phyloP scores from a whole-genome alignment of 2,113 vertebrate genomes.

The Leucosticte australis region DNA sequence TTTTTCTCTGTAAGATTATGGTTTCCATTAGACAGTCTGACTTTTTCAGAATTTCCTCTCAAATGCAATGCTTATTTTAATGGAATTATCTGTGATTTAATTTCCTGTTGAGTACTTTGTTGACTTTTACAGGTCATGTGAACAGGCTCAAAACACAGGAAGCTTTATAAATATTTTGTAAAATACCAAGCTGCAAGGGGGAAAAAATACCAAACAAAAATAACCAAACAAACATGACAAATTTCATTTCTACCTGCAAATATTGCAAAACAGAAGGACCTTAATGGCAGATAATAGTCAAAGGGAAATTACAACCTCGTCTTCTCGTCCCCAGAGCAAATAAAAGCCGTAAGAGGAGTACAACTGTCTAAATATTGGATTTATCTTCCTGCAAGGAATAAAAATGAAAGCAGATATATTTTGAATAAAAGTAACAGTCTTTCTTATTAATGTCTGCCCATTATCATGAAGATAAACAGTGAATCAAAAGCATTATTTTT shows the following conservation, averaged over 20 bases:
- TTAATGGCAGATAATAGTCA: constrained; percentile 9
- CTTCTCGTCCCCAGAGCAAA: neutral
- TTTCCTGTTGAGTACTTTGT: neutral
- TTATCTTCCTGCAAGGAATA: neutral
- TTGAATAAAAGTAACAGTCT: neutral
- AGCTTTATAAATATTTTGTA: neutral
- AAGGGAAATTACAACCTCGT: neutral
- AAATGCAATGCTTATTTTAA: neutral
- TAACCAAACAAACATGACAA: neutral
- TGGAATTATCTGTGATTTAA: neutral
- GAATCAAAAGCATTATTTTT: neutral
- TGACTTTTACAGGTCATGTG: neutral
- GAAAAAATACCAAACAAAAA: neutral
- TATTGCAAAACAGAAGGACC: neutral
- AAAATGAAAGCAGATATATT: neutral
- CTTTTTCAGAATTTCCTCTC: neutral
- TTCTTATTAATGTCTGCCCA: neutral
- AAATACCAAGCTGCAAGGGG: neutral
- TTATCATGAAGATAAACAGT: neutral
- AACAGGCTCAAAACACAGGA: neutral
- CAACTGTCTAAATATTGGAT: neutral
- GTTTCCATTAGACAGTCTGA: neutral
- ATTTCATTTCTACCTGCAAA: constrained; percentile 4
- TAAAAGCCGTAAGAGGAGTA: neutral
- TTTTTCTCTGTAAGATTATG: neutral